Base-by-base conservation (phyloP, 2,888 invertebrate species). In the Nysson spinosus region DNA sequence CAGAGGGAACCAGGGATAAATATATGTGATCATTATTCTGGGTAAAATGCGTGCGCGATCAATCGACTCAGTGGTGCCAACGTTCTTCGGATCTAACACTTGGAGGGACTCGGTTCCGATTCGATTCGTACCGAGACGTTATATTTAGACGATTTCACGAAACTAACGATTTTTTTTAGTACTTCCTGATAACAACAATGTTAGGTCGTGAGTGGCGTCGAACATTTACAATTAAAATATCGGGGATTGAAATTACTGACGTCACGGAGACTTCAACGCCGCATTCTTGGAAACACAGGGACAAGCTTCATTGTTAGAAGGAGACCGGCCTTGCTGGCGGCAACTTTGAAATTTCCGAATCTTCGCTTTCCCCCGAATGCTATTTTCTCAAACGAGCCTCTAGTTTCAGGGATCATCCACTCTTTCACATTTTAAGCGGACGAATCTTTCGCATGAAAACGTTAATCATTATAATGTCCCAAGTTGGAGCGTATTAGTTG, bases 41-140 rank as follows among this genome's bases (percentile, higher is more conserved):
- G 52, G 83, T 79, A 79, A 81, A 75, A 78, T 74, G 73, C 74
- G 75, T 68, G 63, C n/a, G n/a, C 79, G 81, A 83, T 82, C 82
- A 83, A 83, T 83, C 78, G 73, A 62, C n/a, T n/a, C 83, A 82
- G 79, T 71, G 69, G 46, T 74, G 64, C 83, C 82, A 83, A 83
- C 80, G 16, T n/a, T n/a, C n/a, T n/a, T n/a, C n/a, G n/a, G n/a
- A n/a, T n/a, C n/a, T n/a, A n/a, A n/a, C n/a, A n/a, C n/a, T n/a
- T n/a, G n/a, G n/a, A n/a, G n/a, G n/a, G n/a, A n/a, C n/a, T n/a
- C n/a, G n/a, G n/a, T n/a, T n/a, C n/a, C n/a, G n/a, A n/a, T n/a
- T n/a, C n/a, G n/a, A n/a, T n/a, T n/a, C n/a, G n/a, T n/a, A n/a
- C n/a, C n/a, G n/a, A n/a, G n/a, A n/a, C n/a, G n/a, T 30, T 7